A percentile compares a stretch with the other conserved stretches of the same genome.
phyloP scores from a whole-genome alignment of 2,888 invertebrate species.

The Cephalotes varians region DNA sequence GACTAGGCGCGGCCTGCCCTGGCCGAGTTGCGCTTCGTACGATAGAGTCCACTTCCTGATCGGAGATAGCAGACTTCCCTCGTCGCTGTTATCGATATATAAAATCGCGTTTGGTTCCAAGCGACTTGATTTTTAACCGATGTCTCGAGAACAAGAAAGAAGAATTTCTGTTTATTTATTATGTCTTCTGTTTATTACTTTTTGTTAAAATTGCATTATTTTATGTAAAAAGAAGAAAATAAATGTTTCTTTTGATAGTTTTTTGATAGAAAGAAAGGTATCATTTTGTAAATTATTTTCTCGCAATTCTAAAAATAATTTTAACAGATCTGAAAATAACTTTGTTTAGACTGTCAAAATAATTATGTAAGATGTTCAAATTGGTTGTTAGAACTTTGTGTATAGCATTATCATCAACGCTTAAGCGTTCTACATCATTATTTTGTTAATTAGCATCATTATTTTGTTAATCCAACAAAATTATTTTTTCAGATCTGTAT shows the following conservation, averaged over 20 bases:
- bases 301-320: too few relatives aligned
- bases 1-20: slow-evolving; percentile 68
- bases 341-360: too few relatives aligned
- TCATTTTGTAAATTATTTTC: background rate
- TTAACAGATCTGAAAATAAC: too few relatives aligned
- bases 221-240: background rate
- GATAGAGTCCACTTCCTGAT: slow-evolving; percentile 53
- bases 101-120: background rate
- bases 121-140: background rate
- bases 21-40: slow-evolving; percentile 54
- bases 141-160: background rate
- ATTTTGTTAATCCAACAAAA: too few relatives aligned
- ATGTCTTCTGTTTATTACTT: background rate
- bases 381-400: too few relatives aligned
- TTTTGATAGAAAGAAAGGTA: background rate
- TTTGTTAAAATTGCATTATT: background rate
- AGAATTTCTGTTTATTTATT: too few relatives aligned
- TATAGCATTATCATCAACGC: too few relatives aligned
- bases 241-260: background rate
- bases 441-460: too few relatives aligned
- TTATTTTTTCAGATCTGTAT: too few relatives aligned
- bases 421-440: too few relatives aligned
- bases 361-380: too few relatives aligned
- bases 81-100: background rate
- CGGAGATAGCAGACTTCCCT: slow-evolving; percentile 1